Base-by-base conservation (phyloP, 2,113 vertebrate species). In the Rhabdomys dilectus region DNA sequence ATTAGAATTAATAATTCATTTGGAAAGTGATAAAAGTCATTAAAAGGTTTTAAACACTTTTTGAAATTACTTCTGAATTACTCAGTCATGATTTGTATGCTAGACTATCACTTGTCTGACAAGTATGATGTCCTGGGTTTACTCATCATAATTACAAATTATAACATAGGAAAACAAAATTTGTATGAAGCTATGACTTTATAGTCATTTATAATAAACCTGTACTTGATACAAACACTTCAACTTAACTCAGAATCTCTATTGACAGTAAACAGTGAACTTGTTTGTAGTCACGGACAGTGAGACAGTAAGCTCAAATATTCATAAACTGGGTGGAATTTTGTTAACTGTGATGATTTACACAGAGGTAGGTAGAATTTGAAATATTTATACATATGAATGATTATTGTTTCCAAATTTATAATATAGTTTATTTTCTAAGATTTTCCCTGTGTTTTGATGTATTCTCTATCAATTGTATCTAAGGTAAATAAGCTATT, bases 1-100 rank as follows among this genome's bases (percentile, higher is more conserved):
- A 58, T 62, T 72, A 86, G 19, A 80, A 66, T 89, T 29, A 92
- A 90, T 22, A 39, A 58, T 78, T 96, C 22, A 88, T 39, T 78
- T 89, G 17, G 22, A 66, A 81, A 60, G 1, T 26, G 42, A 68
- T 87, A 88, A 87, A 87, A 66, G 34, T 66, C 39, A 45, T 7
- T 90, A 36, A 72, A 90, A 62, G 2, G 22, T 42, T 53, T 0
- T 22, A 78, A 51, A n/a, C 1, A 9, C 39, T 53, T 73, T 1
- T 72, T 45, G n/a, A 80, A 29, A 81, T 81, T 36, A n/a, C 15
- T 42, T 90, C 66, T 56, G 39, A 87, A 48, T 68, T 70, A n/a
- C 36, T 19, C 51, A 70, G 64, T 5, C 19, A 48, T n/a, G 10
- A 68, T 68, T 22, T 86, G 21, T 7, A 21, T 51, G 2, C 42